Percentiles rank a stretch among this genome's conserved stretches.
These are phyloP conservation scores for Stercorarius parasiticus DNA, from an alignment of 2,113 vertebrate genomes.

Conservation along the genomic window DNA sequence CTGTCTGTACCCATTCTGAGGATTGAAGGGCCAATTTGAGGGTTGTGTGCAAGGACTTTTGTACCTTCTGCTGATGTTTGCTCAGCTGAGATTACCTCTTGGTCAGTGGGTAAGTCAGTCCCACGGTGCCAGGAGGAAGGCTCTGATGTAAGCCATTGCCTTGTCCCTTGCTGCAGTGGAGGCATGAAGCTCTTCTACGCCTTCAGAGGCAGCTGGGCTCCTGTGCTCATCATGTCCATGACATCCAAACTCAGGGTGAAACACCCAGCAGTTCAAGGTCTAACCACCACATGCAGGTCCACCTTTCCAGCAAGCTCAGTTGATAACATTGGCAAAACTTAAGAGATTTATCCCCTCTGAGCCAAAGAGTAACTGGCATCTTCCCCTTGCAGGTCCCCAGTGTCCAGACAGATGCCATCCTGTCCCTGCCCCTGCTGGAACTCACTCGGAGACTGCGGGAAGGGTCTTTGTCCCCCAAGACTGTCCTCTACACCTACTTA, in stretches of 20 bases:
- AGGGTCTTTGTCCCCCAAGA: conserved; percentile 73
- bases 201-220: neutral
- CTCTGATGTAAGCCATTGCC: neutral
- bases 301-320: neutral
- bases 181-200: neutral
- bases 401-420: conserved; percentile 49
- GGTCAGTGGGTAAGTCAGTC: neutral
- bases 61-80: neutral
- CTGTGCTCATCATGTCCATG: neutral
- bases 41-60: neutral
- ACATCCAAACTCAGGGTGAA: neutral
- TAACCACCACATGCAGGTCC: neutral
- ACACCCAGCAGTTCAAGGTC: neutral
- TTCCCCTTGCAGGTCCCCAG: conserved; percentile 60
- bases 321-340: neutral
- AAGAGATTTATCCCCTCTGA: neutral
- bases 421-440: conserved; percentile 74
- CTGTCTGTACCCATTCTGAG: neutral
- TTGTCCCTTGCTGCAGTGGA: neutral
- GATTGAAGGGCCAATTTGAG: neutral
- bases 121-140: neutral
- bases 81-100: neutral
- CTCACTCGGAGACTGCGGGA: conserved; percentile 66
- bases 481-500: conserved; percentile 81
- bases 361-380: neutral